Conservation (phyloP, 92 coral and sea anemone genomes). For the Phymanthus crucifer region DNA sequence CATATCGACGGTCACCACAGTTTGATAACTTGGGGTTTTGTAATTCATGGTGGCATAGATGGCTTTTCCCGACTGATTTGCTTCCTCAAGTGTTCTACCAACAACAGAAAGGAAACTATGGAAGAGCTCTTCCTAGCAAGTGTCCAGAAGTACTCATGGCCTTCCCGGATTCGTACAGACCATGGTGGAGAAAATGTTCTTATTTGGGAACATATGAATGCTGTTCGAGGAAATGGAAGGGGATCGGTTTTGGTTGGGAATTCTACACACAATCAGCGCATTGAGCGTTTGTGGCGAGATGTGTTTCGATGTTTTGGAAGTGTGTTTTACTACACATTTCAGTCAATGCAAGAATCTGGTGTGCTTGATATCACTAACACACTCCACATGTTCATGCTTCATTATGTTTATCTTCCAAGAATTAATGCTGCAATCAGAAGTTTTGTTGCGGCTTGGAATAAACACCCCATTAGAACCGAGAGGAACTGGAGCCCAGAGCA, state of each 20-base stretch:
- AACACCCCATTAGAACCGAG: conserved; percentile 71
- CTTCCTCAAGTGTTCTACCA: conserved; percentile 58
- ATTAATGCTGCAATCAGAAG: conserved; percentile 53
- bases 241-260: conserved; percentile 47
- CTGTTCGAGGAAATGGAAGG: conserved; percentile 44
- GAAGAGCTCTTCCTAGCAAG: conserved; percentile 41
- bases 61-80: conserved; percentile 49
- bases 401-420: conserved; percentile 53
- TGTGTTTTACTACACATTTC: conserved; percentile 62
- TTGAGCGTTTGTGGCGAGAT: conserved; percentile 64
- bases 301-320: conserved; percentile 58
- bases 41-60: conserved; percentile 58
- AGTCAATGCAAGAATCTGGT: conserved; percentile 54
- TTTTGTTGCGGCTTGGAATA: conserved; percentile 66
- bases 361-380: conserved; percentile 48
- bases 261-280: conserved; percentile 62
- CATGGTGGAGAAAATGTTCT: conserved; percentile 59
- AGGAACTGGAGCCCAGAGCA: conserved; percentile 72
- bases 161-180: conserved; percentile 56
- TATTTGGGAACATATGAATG: conserved; percentile 50
- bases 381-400: conserved; percentile 52
- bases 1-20: conserved; percentile 71
- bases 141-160: conserved; percentile 44
- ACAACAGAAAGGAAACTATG: conserved; percentile 58
- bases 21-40: conserved; percentile 61